Percentiles rank a stretch among this genome's conserved stretches.
Conservation (phyloP, 2,888 invertebrate genomes). For the Polymixis lichenea region DNA sequence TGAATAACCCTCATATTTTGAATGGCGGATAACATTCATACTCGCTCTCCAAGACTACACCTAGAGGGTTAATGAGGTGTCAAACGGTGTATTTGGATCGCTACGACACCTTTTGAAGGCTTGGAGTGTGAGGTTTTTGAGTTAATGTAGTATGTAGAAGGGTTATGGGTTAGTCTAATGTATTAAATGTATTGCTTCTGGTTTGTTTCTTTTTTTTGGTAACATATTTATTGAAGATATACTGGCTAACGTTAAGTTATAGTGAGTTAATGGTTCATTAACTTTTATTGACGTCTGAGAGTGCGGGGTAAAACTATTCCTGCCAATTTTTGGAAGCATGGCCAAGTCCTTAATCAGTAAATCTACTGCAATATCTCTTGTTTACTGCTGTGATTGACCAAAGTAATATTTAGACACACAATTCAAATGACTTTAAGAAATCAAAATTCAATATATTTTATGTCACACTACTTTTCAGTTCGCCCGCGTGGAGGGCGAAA, state of each 20-base stretch:
- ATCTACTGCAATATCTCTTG: background rate
- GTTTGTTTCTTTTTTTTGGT: background rate
- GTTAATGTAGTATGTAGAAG: conserved; percentile 29
- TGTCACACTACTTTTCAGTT: background rate
- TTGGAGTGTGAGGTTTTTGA: conserved; percentile 19
- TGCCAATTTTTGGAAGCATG: background rate
- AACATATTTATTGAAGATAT: background rate
- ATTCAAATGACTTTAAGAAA: background rate
- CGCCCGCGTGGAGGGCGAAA: too few species aligned
- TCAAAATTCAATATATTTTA: background rate
- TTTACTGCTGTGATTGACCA: background rate
- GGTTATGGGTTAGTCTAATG: background rate
- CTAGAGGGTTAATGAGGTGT: conserved; percentile 50
- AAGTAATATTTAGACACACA: background rate
- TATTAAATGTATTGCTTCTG: conserved; percentile 6
- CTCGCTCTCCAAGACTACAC: conserved; percentile 22
- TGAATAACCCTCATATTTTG: conserved; percentile 33
- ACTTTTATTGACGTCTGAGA: conserved; percentile 14
- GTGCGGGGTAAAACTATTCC: background rate
- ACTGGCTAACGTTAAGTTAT: background rate
- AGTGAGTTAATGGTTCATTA: background rate
- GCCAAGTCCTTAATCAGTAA: background rate
- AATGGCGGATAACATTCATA: conserved; percentile 43
- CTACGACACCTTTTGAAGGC: conserved; percentile 25
- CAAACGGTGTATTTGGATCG: conserved; percentile 38